These are phyloP conservation scores for Thryonomys swinderianus DNA, from an alignment of 2,113 vertebrate genomes.

Conservation along the genomic window DNA sequence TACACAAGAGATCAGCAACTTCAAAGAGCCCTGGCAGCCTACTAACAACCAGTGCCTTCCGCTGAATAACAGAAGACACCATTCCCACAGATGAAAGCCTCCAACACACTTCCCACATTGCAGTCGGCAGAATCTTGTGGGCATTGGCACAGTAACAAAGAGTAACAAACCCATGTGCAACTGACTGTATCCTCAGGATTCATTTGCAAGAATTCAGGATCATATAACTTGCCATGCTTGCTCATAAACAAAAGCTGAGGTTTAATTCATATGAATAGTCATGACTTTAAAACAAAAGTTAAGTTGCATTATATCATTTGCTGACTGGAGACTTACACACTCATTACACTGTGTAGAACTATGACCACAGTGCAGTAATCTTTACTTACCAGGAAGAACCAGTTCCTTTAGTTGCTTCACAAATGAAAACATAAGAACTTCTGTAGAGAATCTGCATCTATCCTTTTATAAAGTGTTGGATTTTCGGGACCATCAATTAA, in stretches of 20 bases:
- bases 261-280: background rate
- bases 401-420: background rate
- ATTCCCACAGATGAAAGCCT: background rate
- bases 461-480: background rate
- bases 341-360: background rate
- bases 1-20: background rate
- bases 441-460: background rate
- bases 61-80: background rate
- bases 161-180: background rate
- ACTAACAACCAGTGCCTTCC: background rate
- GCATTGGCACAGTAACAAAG: background rate
- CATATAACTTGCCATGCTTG: background rate
- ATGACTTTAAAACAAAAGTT: background rate
- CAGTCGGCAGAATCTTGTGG: background rate
- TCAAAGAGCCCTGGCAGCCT: background rate
- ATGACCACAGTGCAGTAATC: background rate
- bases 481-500: slow-evolving; percentile 1
- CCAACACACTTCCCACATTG: background rate
- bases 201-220: background rate
- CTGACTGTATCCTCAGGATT: background rate
- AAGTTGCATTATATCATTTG: background rate
- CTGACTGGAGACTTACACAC: background rate
- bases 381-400: background rate
- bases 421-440: background rate
- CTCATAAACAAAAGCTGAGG: background rate